Evolutionary conservation across 2,888 invertebrate species (phyloP).

Genomic region (Coleophora deauratella): DNA sequence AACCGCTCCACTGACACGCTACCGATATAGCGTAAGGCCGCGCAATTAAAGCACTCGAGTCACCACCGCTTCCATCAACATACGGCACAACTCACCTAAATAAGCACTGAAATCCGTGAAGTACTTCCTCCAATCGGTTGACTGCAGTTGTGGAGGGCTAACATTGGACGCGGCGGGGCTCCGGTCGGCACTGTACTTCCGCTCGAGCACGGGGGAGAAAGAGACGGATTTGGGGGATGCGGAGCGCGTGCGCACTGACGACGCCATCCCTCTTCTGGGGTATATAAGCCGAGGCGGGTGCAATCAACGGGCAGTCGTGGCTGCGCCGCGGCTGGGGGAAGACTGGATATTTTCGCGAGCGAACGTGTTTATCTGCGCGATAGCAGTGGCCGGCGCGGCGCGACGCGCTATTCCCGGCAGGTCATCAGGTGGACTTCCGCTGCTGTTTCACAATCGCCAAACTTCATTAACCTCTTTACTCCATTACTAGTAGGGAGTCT

Average conservation of each 20-base stretch:
- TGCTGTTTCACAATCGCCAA: constrained; percentile 59
- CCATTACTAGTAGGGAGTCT: constrained; percentile 27
- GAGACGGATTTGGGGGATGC: constrained; percentile 78
- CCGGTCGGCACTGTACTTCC: constrained; percentile 68
- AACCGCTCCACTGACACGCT: constrained; percentile 58
- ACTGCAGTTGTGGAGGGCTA: constrained; percentile 47
- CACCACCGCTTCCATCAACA: constrained; percentile 28
- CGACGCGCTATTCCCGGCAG: constrained; percentile 71
- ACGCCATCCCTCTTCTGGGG: constrained; percentile 65
- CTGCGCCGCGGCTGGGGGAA: constrained; percentile 56
- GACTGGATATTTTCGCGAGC: constrained; percentile 64
- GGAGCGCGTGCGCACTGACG: constrained; percentile 77
- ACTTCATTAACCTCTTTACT: constrained; percentile 58
- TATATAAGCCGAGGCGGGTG: constrained; percentile 55
- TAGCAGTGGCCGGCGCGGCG: constrained; percentile 41
- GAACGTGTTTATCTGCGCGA: constrained; percentile 62
- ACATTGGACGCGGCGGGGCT: constrained; percentile 26
- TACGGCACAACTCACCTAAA: constrained; percentile 55
- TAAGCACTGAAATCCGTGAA: constrained; percentile 69
- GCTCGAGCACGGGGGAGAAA: constrained; percentile 76
- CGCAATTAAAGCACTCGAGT: constrained; percentile 56
- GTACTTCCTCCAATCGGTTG: constrained; percentile 64
- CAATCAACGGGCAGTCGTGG: constrained; percentile 58
- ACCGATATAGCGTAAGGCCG: constrained; percentile 68
- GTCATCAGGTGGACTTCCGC: constrained; percentile 71